Evolutionary conservation across 2,888 invertebrate genomes (phyloP).

Genomic region (Dicycla oo): DNA sequence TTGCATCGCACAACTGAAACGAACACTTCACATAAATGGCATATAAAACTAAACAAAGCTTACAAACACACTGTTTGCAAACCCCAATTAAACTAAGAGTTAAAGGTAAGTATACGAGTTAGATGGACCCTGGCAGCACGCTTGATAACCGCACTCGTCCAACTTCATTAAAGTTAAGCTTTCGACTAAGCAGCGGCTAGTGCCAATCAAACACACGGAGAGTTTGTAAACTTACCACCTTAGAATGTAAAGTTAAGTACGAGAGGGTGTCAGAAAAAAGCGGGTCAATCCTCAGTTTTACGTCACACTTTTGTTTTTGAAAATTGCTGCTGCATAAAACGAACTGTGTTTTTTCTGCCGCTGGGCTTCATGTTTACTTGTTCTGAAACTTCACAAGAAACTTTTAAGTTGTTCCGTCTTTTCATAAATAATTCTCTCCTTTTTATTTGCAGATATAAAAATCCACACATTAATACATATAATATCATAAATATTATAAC

Average conservation of each 20-base stretch:
- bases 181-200: slow-evolving; percentile 46
- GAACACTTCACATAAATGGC: slow-evolving; percentile 30
- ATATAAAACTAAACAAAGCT: slow-evolving; percentile 30
- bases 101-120: slow-evolving; percentile 45
- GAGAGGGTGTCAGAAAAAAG: neutral
- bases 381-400: slow-evolving; percentile 4
- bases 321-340: neutral
- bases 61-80: slow-evolving; percentile 29
- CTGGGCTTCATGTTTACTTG: slow-evolving; percentile 22
- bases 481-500: too few species aligned
- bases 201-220: slow-evolving; percentile 65
- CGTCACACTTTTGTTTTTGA: neutral
- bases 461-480: too few species aligned
- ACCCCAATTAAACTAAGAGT: slow-evolving; percentile 53
- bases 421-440: neutral
- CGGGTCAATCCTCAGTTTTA: neutral
- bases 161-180: slow-evolving; percentile 73
- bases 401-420: slow-evolving; percentile 11
- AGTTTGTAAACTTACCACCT: slow-evolving; percentile 52
- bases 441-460: too few species aligned
- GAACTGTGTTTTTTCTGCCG: neutral
- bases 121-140: slow-evolving; percentile 42
- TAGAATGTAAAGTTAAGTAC: slow-evolving; percentile 13
- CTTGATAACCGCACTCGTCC: slow-evolving; percentile 63
- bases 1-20: slow-evolving; percentile 16